Evolutionary conservation across 2,113 vertebrate species (phyloP), one percentile per base, ranked within the genome.

Genomic region (Thomomys bottae): DNA sequence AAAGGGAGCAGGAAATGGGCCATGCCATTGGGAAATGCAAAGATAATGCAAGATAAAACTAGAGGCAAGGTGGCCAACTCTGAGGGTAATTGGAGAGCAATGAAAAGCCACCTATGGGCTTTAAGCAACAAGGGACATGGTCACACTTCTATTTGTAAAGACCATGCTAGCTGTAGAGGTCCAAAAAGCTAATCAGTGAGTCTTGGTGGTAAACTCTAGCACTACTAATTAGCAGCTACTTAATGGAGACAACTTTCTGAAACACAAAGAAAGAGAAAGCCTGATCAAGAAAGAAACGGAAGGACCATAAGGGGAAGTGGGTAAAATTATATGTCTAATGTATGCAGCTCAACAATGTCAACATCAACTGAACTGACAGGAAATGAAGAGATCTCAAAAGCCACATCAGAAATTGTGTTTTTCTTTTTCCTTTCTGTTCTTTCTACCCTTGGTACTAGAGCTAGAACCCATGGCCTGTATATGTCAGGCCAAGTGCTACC

Each of bases 91-190:
- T 32, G 40, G 82, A 87, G 14, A 30, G 66, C 17, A 67, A 42
- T 8, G 18, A 11, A 6, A 34, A 8, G 54, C 23, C 61, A 84
- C 28, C 26, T 24, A 42, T 18, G 1, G 36, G 36, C 32, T 80
- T 54, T 66, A 72, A 67, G 30, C 6, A 64, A 11, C 73, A 42
- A 76, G 9, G 23, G 30, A 64, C 54, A 86, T 5, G 30, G 36
- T 57, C 49, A 59, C 73, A 64, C 67, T 86, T 85, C 92, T 67
- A 87, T 32, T 84, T 40, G 32, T 80, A 84, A 95, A 94, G 26
- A 70, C 12, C 40, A 70, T 38, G 36, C 63, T 59, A 15, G 64
- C 77, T 72, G n/a, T n/a, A 70, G 17, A 38, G 28, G 12, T 34
- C 70, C 12, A 54, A 82, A 32, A 88, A 36, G 36, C 5, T 42